phyloP scores from a whole-genome alignment of 2,888 invertebrate genomes.

The Gastrophysa polygoni region DNA sequence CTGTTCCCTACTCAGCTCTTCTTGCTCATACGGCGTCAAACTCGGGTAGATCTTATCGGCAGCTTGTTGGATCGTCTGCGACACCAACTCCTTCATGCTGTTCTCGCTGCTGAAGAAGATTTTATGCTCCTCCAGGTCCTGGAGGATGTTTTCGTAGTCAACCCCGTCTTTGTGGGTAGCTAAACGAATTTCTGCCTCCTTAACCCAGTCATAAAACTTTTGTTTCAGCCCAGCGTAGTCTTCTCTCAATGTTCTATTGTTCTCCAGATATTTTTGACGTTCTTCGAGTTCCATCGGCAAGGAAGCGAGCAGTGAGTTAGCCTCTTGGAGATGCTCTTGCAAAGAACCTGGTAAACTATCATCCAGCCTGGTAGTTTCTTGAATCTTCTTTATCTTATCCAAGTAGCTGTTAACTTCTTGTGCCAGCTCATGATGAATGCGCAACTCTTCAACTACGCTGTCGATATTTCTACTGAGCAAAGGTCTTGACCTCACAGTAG shows the following conservation, averaged over 20 bases:
- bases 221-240: conserved; percentile 79
- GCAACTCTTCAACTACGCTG: conserved; percentile 82
- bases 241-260: conserved; percentile 76
- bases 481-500: conserved; percentile 80
- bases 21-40: conserved; percentile 78
- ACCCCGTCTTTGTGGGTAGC: conserved; percentile 83
- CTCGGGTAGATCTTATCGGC: conserved; percentile 91
- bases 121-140: conserved; percentile 86
- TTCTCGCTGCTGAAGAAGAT: conserved; percentile 82
- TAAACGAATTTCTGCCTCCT: conserved; percentile 79
- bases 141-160: conserved; percentile 83
- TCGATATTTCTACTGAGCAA: conserved; percentile 77
- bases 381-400: conserved; percentile 66
- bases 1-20: conserved; percentile 80
- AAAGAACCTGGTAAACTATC: conserved; percentile 80
- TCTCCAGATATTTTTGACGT: conserved; percentile 78
- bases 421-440: conserved; percentile 73
- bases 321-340: conserved; percentile 84
- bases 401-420: conserved; percentile 73
- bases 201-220: conserved; percentile 82
- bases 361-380: conserved; percentile 74
- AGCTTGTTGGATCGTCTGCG: conserved; percentile 80
- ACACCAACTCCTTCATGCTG: conserved; percentile 78
- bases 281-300: conserved; percentile 82
- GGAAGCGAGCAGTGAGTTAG: conserved; percentile 76